phyloP scores from a whole-genome alignment of 2,888 invertebrate species.

The Dasypolia templi region DNA sequence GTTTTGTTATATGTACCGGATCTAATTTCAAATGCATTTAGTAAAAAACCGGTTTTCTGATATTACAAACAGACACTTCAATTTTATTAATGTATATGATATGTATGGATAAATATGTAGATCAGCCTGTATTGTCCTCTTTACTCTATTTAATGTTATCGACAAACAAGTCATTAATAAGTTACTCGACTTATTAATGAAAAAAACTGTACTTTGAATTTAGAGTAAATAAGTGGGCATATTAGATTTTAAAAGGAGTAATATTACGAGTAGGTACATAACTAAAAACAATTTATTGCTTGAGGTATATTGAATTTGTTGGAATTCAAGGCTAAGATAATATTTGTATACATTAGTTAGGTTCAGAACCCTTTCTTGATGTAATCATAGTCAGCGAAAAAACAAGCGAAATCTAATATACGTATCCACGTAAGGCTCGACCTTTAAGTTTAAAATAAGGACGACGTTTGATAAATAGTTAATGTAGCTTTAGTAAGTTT shows the following conservation, averaged over 20 bases:
- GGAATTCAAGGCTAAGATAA: slow-evolving; percentile 22
- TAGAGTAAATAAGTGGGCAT: too few relatives aligned
- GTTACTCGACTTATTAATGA: too few relatives aligned
- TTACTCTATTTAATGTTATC: neutral
- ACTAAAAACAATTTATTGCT: neutral
- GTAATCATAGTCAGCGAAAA: slow-evolving; percentile 48
- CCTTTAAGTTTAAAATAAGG: slow-evolving; percentile 15
- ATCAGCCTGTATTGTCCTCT: too few relatives aligned
- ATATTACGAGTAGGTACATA: too few relatives aligned
- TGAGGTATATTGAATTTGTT: slow-evolving; percentile 33
- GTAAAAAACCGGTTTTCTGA: too few relatives aligned
- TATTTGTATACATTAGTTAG: slow-evolving; percentile 48
- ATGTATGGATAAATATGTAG: too few relatives aligned
- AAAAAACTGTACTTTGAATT: too few relatives aligned
- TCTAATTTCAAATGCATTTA: too few relatives aligned
- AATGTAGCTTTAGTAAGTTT: neutral
- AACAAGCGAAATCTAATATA: slow-evolving; percentile 31
- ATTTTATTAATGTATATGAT: too few relatives aligned
- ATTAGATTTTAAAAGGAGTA: too few relatives aligned
- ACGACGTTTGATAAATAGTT: slow-evolving; percentile 2
- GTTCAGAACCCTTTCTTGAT: slow-evolving; percentile 59
- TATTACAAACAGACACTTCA: too few relatives aligned
- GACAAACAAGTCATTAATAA: neutral
- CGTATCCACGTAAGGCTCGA: slow-evolving; percentile 6
- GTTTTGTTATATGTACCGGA: too few relatives aligned